Conservation (phyloP, 2,888 invertebrate species). For the Rhingia campestris region DNA sequence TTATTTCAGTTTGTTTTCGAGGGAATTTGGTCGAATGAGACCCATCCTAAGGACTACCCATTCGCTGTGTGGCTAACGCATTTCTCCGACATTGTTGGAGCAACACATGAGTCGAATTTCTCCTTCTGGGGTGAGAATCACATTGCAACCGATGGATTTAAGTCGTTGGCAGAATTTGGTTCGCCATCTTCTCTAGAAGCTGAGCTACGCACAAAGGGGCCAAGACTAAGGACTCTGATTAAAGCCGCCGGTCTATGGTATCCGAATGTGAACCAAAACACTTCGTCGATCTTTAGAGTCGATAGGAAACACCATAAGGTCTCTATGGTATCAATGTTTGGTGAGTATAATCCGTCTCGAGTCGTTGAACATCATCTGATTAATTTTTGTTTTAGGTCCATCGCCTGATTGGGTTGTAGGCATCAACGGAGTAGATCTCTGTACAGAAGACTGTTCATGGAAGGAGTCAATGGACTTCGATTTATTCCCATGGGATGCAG, state of each 20-base stretch:
- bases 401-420: conserved; percentile 99
- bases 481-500: conserved; percentile 97
- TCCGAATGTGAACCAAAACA: conserved; percentile 93
- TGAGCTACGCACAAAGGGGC: conserved; percentile 92
- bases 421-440: conserved; percentile 93
- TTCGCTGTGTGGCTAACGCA: conserved; percentile 94
- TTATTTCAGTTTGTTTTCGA: conserved; percentile 89
- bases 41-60: conserved; percentile 98
- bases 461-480: conserved; percentile 91
- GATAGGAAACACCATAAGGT: conserved; percentile 93
- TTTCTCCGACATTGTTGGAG: conserved; percentile 98
- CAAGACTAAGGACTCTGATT: conserved; percentile 90
- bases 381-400: conserved; percentile 86
- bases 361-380: too few species aligned
- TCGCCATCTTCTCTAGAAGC: conserved; percentile 93
- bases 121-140: conserved; percentile 96
- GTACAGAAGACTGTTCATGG: conserved; percentile 95
- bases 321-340: conserved; percentile 93
- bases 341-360: conserved; percentile 1
- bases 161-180: conserved; percentile 88
- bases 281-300: conserved; percentile 91
- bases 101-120: conserved; percentile 94
- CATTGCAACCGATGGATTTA: conserved; percentile 93
- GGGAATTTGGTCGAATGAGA: conserved; percentile 97
- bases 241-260: conserved; percentile 95